Evolutionary conservation across 1,140 invertebrate species (phyloP).

Genomic region (Acyrthosiphon pisum): DNA sequence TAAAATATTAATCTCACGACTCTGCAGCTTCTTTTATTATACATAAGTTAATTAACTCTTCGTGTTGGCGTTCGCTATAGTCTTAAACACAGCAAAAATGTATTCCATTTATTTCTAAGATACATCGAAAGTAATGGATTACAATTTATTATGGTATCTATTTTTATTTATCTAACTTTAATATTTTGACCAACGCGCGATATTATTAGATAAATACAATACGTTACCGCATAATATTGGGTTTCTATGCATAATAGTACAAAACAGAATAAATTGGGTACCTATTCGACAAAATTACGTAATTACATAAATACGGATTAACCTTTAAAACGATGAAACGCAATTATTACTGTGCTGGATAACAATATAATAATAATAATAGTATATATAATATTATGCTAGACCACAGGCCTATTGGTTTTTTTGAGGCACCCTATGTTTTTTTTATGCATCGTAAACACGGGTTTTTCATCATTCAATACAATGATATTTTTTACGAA

Average conservation of each 20-base stretch:
- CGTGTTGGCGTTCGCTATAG: background rate
- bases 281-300: too few relatives aligned
- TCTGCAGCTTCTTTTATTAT: background rate
- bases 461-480: too few relatives aligned
- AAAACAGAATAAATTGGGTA: background rate
- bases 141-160: background rate
- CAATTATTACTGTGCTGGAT: background rate
- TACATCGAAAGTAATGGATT: background rate
- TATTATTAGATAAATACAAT: too few relatives aligned
- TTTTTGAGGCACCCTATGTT: too few relatives aligned
- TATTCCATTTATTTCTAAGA: background rate
- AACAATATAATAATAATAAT: too few relatives aligned
- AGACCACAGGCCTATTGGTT: too few relatives aligned
- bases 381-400: too few relatives aligned
- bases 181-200: too few relatives aligned
- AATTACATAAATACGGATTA: background rate
- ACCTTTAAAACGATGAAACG: background rate
- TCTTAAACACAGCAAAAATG: background rate
- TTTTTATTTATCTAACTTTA: background rate
- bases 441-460: too few relatives aligned
- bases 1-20: background rate
- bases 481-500: too few relatives aligned
- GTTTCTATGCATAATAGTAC: background rate
- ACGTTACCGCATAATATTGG: too few relatives aligned
- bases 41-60: background rate